Base-by-base conservation (phyloP, 2,797 vertebrate genomes). In the Poecilia picta region DNA sequence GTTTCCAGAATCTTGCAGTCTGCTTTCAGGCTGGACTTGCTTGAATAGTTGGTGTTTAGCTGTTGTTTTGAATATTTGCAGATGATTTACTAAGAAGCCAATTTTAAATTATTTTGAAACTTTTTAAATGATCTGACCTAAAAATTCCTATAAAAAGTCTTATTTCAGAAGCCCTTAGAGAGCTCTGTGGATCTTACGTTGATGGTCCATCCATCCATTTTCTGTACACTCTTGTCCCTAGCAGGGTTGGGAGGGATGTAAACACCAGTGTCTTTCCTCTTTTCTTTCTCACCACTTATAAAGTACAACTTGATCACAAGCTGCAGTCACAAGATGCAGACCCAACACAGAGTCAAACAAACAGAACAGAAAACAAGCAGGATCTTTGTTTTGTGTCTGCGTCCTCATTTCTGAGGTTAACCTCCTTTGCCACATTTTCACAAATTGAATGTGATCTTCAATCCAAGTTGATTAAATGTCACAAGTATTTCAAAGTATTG, bases 271-370 rank as follows among this genome's bases (percentile, higher is more conserved):
- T 68, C 1, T 23, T 25, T 68, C 8, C 8, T 23, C 8, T 23
- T 80, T 33, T 70, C 25, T 66, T 33, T 81, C 41, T 79, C 33
- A 45, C 83, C 55, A 77, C 45, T 62, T 12, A 70, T 85, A 86
- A 89, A 81, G 79, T 81, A 76, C 80, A 87, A 90, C 74, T 43
- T 31, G 77, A 93, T 92, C 92, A 93, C 89, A 80, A 92, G 91
- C 83, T 89, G 79, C 73, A 46, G 89, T 93, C 92, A 93, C 91
- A 93, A 94, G 93, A 93, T 81, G 82, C 72, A 85, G 76, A 87
- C 82, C 86, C 76, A 88, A 79, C 62, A 76, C 36, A 68, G 41
- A 39, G 81, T 83, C 78, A 87, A 83, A 81, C 82, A 82, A 89
- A 81, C 66, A 72, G 33, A 76, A 10, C 11, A 28, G 62, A 70